Evolutionary conservation across 2,888 invertebrate genomes (phyloP).

Genomic region (Magallana nippona): DNA sequence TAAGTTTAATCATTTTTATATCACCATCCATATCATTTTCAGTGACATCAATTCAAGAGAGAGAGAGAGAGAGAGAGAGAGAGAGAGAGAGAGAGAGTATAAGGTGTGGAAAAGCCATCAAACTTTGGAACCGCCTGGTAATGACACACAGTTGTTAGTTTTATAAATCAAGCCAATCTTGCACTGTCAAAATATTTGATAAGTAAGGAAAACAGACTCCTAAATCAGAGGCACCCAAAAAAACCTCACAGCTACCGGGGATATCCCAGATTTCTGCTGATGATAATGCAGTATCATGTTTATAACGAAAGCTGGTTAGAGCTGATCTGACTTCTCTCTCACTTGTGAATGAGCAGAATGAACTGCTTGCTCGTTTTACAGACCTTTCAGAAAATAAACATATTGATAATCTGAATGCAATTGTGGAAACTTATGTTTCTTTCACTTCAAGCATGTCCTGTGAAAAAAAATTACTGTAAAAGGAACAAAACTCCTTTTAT

Average conservation of each 20-base stretch:
- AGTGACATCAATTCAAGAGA: too few species aligned
- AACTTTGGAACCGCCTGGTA: slow-evolving; percentile 2
- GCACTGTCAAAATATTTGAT: slow-evolving; percentile 39
- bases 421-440: neutral
- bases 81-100: neutral
- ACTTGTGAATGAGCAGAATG: neutral
- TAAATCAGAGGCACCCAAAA: slow-evolving; percentile 17
- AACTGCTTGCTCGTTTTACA: neutral
- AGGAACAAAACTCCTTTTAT: neutral
- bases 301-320: neutral
- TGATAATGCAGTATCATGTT: slow-evolving; percentile 15
- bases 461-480: neutral
- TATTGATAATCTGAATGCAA: neutral
- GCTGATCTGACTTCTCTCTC: neutral
- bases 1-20: too few species aligned
- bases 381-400: slow-evolving; percentile 9
- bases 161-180: slow-evolving; percentile 37
- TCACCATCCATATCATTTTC: too few species aligned
- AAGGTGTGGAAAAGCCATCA: slow-evolving; percentile 1
- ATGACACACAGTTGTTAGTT: slow-evolving; percentile 37
- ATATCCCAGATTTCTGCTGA: slow-evolving; percentile 23
- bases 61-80: neutral
- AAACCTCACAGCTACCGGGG: slow-evolving; percentile 11
- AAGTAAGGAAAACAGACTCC: slow-evolving; percentile 28
- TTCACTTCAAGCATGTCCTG: neutral